Conservation (phyloP, 2,113 vertebrate species). For the Puma concolor region DNA sequence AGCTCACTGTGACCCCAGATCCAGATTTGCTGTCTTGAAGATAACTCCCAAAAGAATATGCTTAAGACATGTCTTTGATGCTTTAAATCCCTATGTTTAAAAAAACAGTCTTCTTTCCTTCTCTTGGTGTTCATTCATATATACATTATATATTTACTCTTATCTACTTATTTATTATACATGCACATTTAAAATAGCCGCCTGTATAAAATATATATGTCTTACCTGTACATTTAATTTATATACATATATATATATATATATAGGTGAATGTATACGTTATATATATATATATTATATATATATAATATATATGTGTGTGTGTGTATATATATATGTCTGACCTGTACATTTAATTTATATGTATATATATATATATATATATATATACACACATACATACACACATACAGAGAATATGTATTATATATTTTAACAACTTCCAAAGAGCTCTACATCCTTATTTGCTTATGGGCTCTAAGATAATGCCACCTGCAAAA, state of each 20-base stretch:
- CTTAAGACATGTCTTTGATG: background rate
- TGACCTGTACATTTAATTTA: background rate
- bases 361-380: too few species aligned
- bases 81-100: background rate
- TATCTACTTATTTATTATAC: background rate
- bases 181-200: background rate
- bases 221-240: background rate
- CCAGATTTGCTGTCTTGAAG: background rate
- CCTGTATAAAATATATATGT: background rate
- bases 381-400: background rate
- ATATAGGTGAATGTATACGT: too few species aligned
- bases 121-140: background rate
- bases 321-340: background rate
- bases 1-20: background rate
- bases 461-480: background rate
- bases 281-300: background rate
- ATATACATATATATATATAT: background rate
- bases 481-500: background rate
- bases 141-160: background rate
- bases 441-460: background rate
- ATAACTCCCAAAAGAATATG: background rate
- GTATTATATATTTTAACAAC: background rate
- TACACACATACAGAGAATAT: background rate
- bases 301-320: fast-evolving
- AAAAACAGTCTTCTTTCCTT: background rate